Base-by-base conservation (phyloP, 1,140 invertebrate genomes). In the Drosophila arawakana region DNA sequence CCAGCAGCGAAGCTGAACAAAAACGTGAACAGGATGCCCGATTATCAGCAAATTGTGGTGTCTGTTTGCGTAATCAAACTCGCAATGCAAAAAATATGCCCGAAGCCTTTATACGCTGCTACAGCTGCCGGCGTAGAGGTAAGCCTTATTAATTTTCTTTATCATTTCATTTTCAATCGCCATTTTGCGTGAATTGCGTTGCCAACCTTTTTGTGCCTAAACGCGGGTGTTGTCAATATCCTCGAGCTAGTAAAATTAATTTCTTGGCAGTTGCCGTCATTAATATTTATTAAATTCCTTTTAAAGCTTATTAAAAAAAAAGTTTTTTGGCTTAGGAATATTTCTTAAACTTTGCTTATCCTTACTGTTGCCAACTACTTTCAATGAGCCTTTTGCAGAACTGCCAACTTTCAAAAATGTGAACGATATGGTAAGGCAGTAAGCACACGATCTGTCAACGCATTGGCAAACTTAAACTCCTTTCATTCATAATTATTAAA, bases 71-170 rank as follows among this genome's bases (percentile, higher is more conserved):
- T 74, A 93, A 92, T 15, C 93, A 94, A 43, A 93, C 94, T 81
- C 93, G 93, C 69, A 94, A 94, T 89, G 86, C 93, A 35, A 92
- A 93, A 68, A 92, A 94, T 73, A 93, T 93, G 73, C 94, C 94
- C 71, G 94, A 94, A 89, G 79, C 92, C 35, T 94, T 94, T 82
- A 93, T 94, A 72, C 94, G 95, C 47, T 97, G 97, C 92, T 95
- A 95, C 34, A 95, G 95, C 47, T 97, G 97, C 85, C 94, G 95
- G 76, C 94, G 94, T 50, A 94, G 94, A 90, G 94, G 96, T 96
- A 93, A 94, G 94, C 44, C 46, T 43, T 43, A 13, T 43, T 11
- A n/a, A 37, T 37, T 3, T 39, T 2, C 37, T 1, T 7, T 13
- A 6, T 3, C n/a, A 43, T 3, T 39, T 2, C 8, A 6, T 7